Base-by-base conservation (phyloP, 2,797 vertebrate species). In the Halcyon chelicuti region DNA sequence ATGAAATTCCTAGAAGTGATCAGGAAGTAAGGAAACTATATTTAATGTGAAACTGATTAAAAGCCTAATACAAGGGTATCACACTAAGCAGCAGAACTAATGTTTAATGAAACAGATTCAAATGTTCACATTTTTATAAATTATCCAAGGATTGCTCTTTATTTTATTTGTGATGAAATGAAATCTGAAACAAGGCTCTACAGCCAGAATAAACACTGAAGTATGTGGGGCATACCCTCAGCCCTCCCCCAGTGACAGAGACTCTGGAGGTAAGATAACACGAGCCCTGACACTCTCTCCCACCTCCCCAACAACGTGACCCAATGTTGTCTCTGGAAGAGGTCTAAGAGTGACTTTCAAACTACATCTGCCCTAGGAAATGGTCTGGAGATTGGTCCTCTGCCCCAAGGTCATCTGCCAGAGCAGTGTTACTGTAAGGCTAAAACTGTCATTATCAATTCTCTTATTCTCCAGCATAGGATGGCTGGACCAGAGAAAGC, bases 141-240 rank as follows among this genome's bases (percentile, higher is more conserved):
- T 80, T 66, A 70, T 35, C 19, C 78, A 72, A 90, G 33, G 49
- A 71, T 46, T 70, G 28, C 37, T 93, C 55, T 86, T 88, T 81
- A 70, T 93, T 95, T 93, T 82, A 86, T 90, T 86, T 90, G 75
- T 80, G 71, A 82, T 74, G 42, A 94, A 82, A 88, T 37, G 58
- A 93, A 94, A 93, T 44, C 47, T 87, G 86, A 89, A 89, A 76
- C 71, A 87, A 78, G 63, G n/a, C 42, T 92, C 52, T 70, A 31
- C 9, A 6, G 77, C 90, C 91, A 88, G 77, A 91, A 93, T 62
- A 95, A 94, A 86, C 62, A 84, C 0, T 7, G 70, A 80, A 55
- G 66, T 28, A 55, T 67, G 31, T 66, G 49, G 51, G 74, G 63
- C 76, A 93, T 67, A 84, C 71, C 55, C 73, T 77, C 60, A 86